Evolutionary conservation across 2,113 vertebrate genomes (phyloP).

Genomic region (Marmota flaviventris): DNA sequence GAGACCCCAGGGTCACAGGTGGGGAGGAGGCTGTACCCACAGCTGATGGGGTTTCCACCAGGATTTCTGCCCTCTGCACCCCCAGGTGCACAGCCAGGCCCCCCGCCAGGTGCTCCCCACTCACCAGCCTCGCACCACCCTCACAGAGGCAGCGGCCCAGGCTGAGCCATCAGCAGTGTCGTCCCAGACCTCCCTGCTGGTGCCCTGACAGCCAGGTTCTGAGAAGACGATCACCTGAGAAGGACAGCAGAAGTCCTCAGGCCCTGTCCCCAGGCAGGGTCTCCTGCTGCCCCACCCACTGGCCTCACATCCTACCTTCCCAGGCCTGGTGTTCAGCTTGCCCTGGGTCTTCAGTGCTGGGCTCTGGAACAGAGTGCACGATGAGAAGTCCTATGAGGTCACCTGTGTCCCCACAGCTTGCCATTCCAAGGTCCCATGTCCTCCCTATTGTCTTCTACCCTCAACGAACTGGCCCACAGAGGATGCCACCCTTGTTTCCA

Average conservation of each 20-base stretch:
- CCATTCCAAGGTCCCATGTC: background rate
- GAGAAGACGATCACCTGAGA: conserved; percentile 94
- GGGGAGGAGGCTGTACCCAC: background rate
- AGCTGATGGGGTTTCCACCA: background rate
- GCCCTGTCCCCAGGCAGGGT: background rate
- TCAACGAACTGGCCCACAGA: background rate
- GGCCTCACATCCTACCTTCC: conserved; percentile 91
- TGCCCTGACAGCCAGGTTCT: conserved; percentile 89
- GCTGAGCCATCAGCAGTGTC: conserved; percentile 90
- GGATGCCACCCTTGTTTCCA: background rate
- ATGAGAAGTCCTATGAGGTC: background rate
- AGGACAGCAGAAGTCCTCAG: background rate
- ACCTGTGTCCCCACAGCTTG: background rate
- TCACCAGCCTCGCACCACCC: conserved; percentile 96
- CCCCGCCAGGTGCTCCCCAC: background rate
- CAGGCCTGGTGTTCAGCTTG: conserved; percentile 94
- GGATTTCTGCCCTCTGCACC: background rate
- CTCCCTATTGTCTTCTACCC: background rate
- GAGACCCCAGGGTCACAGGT: conserved; percentile 30
- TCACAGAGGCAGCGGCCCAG: conserved; percentile 93
- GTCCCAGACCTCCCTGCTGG: conserved; percentile 90
- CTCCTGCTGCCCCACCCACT: too few relatives aligned
- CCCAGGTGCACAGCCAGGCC: background rate
- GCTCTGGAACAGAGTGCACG: background rate
- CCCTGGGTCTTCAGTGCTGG: conserved; percentile 89